A percentile compares a stretch with the other conserved stretches of the same genome.
These are phyloP conservation scores for Radopholus similis DNA, from an alignment of 1,140 invertebrate genomes.

Conservation along the genomic window DNA sequence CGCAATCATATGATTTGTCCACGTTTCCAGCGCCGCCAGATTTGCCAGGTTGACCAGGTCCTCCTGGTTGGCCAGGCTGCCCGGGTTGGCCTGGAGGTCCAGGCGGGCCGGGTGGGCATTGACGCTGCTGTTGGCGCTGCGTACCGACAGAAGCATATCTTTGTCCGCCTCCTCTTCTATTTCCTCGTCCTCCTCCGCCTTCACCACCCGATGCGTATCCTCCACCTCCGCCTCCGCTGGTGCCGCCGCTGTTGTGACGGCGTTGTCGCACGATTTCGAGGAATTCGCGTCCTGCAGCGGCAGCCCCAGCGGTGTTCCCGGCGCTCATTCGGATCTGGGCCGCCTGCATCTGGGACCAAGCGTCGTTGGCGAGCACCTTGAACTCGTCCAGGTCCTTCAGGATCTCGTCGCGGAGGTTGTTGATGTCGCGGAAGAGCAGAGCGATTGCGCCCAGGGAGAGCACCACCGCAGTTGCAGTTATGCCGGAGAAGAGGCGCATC, in stretches of 20 bases:
- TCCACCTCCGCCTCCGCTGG: background rate
- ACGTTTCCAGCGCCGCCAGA: too few relatives aligned
- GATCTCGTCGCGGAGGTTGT: constrained; percentile 21
- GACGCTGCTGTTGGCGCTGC: too few relatives aligned
- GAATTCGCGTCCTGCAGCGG: constrained; percentile 20
- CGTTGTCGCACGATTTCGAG: constrained; percentile 1
- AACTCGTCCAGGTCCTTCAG: constrained; percentile 20
- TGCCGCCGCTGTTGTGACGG: too few relatives aligned
- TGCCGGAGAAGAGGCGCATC: too few relatives aligned
- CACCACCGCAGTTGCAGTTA: too few relatives aligned
- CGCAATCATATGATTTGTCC: too few relatives aligned
- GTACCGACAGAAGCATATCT: too few relatives aligned
- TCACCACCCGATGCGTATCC: constrained; percentile 21
- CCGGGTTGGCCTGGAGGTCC: constrained; percentile 15
- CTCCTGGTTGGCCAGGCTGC: too few relatives aligned
- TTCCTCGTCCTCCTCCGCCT: too few relatives aligned
- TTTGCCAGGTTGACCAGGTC: constrained; percentile 17
- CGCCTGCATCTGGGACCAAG: constrained; percentile 12
- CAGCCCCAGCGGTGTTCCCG: constrained; percentile 22
- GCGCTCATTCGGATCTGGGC: constrained; percentile 4
- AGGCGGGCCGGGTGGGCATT: constrained; percentile 22
- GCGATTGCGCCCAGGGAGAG: too few relatives aligned
- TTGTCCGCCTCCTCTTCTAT: too few relatives aligned
- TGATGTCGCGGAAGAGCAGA: too few relatives aligned
- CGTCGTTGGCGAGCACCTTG: constrained; percentile 21